Percentiles rank a stretch among this genome's conserved stretches.
These are phyloP conservation scores for Solenopsis fugax DNA, from an alignment of 1,140 invertebrate species.

Conservation along the genomic window DNA sequence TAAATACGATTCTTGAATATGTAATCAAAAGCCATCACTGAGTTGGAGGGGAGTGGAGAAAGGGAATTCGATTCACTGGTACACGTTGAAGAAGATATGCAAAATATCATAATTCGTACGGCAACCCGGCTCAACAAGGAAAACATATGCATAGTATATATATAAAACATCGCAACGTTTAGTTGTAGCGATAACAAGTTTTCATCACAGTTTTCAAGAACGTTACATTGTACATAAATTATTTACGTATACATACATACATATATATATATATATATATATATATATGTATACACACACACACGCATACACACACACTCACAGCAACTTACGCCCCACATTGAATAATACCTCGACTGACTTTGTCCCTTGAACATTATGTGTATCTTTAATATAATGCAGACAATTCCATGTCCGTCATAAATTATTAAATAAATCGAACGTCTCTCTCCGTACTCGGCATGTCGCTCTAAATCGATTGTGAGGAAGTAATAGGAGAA, in stretches of 20 bases:
- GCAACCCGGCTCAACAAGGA: slow-evolving; percentile 22
- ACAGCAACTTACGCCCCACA: background rate
- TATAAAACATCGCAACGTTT: slow-evolving; percentile 19
- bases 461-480: background rate
- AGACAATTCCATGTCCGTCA: slow-evolving; percentile 21
- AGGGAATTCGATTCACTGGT: slow-evolving; percentile 36
- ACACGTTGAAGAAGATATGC: slow-evolving; percentile 4
- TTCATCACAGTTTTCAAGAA: slow-evolving; percentile 30
- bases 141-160: background rate
- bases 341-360: slow-evolving; percentile 44
- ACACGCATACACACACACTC: background rate
- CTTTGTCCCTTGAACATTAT: slow-evolving; percentile 52
- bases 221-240: slow-evolving; percentile 51
- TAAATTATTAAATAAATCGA: slow-evolving; percentile 27
- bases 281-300: background rate
- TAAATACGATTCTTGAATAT: slow-evolving; percentile 14
- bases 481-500: background rate
- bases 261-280: background rate
- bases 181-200: slow-evolving; percentile 34
- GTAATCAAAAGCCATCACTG: slow-evolving; percentile 30
- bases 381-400: slow-evolving; percentile 58
- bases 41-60: background rate
- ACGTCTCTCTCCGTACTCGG: background rate
- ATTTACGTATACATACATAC: slow-evolving; percentile 8
- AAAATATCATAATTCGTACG: slow-evolving; percentile 38